Evolutionary conservation across 2,113 vertebrate species (phyloP).

Genomic region (Camelus bactrianus): DNA sequence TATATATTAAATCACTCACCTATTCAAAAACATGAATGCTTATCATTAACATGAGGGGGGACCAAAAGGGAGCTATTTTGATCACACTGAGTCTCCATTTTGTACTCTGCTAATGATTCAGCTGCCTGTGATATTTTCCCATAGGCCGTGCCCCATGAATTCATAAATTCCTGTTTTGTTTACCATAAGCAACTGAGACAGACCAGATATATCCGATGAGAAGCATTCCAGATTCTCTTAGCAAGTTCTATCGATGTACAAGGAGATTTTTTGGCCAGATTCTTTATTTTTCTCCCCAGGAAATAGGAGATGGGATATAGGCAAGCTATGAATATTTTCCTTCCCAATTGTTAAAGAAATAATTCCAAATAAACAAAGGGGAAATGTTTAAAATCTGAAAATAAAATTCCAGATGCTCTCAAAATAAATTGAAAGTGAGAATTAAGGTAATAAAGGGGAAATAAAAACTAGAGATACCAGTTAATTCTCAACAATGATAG

Average conservation of each 20-base stretch:
- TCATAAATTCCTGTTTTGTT: constrained; percentile 31
- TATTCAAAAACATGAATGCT: constrained; percentile 16
- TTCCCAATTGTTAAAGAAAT: constrained; percentile 18
- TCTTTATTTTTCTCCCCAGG: constrained; percentile 16
- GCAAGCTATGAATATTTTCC: constrained; percentile 23
- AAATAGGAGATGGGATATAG: neutral
- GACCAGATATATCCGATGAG: neutral
- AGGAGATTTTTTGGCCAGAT: neutral
- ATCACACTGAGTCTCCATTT: neutral
- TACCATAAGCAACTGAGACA: neutral
- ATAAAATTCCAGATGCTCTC: constrained; percentile 50
- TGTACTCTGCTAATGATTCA: neutral
- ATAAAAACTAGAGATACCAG: neutral
- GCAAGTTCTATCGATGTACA: neutral
- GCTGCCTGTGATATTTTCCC: neutral
- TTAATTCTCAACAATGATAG: neutral
- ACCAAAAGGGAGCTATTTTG: constrained; percentile 14
- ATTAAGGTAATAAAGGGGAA: neutral
- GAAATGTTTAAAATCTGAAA: constrained; percentile 40
- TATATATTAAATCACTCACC: neutral
- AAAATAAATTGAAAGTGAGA: constrained; percentile 28
- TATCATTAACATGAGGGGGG: neutral
- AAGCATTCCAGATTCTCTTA: constrained; percentile 30
- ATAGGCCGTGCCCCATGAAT: neutral
- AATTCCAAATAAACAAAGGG: neutral